These are phyloP conservation scores for Palaemon carinicauda DNA, from an alignment of 1,140 invertebrate species.

Conservation along the genomic window DNA sequence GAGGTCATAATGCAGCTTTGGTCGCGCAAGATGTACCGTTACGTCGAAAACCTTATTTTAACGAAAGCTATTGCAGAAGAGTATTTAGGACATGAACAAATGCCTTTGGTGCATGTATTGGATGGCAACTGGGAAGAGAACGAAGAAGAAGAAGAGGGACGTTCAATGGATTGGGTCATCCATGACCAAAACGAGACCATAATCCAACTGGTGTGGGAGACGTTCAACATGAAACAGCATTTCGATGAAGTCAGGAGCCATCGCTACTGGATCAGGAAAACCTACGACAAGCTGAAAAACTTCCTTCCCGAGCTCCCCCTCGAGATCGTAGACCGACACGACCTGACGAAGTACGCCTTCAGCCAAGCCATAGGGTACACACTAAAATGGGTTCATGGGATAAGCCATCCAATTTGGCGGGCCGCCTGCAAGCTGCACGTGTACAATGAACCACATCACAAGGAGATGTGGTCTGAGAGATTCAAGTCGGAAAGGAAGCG, in stretches of 20 bases:
- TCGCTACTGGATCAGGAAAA: conserved; percentile 8
- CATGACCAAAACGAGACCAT: neutral
- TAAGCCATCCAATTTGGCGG: conserved; percentile 4
- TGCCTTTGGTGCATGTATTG: neutral
- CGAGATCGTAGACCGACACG: conserved; percentile 23
- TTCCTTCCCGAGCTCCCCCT: neutral
- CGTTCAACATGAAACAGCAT: conserved; percentile 26
- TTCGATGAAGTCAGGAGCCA: neutral
- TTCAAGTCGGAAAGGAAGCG: neutral
- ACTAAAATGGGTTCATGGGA: neutral
- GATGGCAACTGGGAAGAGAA: neutral
- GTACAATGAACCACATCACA: conserved; percentile 26
- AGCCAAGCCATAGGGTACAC: conserved; percentile 34
- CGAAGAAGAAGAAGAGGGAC: neutral
- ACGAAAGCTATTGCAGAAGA: neutral
- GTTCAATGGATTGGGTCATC: neutral
- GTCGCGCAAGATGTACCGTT: conserved; percentile 5
- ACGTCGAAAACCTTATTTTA: conserved; percentile 3
- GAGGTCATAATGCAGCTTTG: conserved; percentile 2
- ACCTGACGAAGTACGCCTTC: conserved; percentile 29
- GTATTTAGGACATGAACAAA: neutral
- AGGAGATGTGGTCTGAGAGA: neutral
- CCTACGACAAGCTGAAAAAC: neutral
- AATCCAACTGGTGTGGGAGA: conserved; percentile 2
- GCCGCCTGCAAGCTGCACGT: conserved; percentile 1